phyloP scores from a whole-genome alignment of 2,113 vertebrate genomes.

The Diglossa brunneiventris region DNA sequence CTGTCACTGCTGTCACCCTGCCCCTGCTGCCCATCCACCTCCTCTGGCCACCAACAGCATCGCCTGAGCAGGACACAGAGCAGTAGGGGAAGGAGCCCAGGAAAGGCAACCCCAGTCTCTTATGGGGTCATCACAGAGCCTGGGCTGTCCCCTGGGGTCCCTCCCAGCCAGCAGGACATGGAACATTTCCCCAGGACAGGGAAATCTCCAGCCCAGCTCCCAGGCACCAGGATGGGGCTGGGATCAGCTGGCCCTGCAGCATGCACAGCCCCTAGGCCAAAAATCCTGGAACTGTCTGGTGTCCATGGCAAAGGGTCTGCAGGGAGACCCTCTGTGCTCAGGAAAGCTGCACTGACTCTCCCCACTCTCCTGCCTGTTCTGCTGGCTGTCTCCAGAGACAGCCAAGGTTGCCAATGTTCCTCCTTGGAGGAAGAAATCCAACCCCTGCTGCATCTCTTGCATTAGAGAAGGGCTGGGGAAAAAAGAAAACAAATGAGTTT shows the following conservation, averaged over 20 bases:
- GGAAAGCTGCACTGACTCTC: background rate
- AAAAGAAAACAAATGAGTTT: background rate
- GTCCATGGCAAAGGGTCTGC: background rate
- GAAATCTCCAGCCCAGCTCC: background rate
- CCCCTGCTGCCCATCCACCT: fast-evolving
- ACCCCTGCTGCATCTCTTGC: background rate
- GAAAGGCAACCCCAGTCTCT: no score
- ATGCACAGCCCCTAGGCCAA: fast-evolving
- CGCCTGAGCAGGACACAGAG: fast-evolving
- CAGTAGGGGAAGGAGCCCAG: background rate
- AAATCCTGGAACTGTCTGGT: background rate
- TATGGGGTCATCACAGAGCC: background rate
- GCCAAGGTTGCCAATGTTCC: background rate
- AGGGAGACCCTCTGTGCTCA: fast-evolving
- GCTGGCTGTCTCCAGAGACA: background rate
- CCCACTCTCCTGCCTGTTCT: background rate
- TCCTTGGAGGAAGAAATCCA: background rate
- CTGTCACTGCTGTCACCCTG: background rate
- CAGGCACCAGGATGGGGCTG: background rate
- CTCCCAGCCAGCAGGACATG: background rate
- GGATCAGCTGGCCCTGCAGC: background rate
- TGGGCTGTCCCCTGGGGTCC: background rate
- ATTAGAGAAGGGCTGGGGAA: no score
- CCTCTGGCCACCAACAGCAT: background rate
- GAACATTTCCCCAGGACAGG: background rate